Percentiles rank a stretch among this genome's conserved stretches.
phyloP scores from a whole-genome alignment of 2,797 vertebrate species.

The Oryzias dopingdopingensis region DNA sequence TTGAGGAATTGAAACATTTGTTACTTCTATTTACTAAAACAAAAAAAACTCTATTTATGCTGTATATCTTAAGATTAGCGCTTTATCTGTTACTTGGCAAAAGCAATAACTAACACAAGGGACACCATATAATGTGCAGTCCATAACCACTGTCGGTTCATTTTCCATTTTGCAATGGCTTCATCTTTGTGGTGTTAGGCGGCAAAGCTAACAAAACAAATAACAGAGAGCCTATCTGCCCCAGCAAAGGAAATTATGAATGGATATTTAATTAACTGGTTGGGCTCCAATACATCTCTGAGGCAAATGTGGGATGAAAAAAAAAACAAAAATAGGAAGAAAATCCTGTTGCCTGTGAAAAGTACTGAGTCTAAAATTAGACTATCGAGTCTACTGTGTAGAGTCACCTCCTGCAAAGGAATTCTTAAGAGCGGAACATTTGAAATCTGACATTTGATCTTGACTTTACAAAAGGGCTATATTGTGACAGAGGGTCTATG shows the following conservation, averaged over 20 bases:
- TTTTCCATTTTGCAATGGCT: too few species aligned
- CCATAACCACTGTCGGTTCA: too few species aligned
- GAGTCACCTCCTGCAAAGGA: constrained; percentile 23
- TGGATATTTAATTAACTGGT: constrained; percentile 67
- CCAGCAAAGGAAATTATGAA: constrained; percentile 61
- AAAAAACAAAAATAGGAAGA: constrained; percentile 13
- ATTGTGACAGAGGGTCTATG: constrained; percentile 15
- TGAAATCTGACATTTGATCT: constrained; percentile 25
- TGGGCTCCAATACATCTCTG: constrained; percentile 56
- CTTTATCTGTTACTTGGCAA: too few species aligned
- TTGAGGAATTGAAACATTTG: too few species aligned
- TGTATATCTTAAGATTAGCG: too few species aligned
- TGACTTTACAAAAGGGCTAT: constrained; percentile 14
- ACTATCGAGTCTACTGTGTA: constrained; percentile 1
- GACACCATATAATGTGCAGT: too few species aligned
- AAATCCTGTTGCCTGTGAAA: constrained; percentile 43
- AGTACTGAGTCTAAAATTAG: constrained; percentile 44
- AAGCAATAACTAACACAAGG: too few species aligned
- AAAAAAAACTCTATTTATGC: too few species aligned
- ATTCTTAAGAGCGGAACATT: constrained; percentile 16
- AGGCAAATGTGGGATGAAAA: constrained; percentile 39
- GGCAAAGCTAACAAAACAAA: constrained; percentile 53
- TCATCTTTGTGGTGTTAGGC: constrained; percentile 39
- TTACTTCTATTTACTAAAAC: too few species aligned
- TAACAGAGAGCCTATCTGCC: constrained; percentile 53